A percentile compares a stretch with the other conserved stretches of the same genome.
phyloP scores from a whole-genome alignment of 2,113 vertebrate genomes.

The Puffinus mauretanicus region DNA sequence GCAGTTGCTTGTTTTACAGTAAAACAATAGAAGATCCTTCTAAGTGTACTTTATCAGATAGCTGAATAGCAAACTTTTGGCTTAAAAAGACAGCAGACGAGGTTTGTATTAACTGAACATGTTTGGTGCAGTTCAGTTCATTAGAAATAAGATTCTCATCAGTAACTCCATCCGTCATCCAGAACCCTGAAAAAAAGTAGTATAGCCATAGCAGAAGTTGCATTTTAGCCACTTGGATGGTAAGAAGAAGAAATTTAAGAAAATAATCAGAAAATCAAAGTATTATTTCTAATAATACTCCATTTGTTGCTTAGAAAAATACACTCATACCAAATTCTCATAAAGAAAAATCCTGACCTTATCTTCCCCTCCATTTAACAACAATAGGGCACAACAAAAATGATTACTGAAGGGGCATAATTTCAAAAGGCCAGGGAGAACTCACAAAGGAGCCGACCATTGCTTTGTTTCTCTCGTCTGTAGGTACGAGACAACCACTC shows the following conservation, averaged over 20 bases:
- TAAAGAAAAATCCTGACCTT: neutral
- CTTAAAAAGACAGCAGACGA: neutral
- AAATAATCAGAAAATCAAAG: neutral
- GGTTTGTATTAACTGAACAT: neutral
- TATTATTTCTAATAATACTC: neutral
- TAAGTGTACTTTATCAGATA: neutral
- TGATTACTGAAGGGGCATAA: neutral
- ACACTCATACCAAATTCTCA: neutral
- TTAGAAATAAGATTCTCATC: neutral
- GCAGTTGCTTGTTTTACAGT: neutral
- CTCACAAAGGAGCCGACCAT: neutral
- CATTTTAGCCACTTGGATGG: neutral
- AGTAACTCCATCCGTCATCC: neutral
- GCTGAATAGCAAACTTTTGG: neutral
- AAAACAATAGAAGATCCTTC: neutral
- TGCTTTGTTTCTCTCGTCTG: rapidly evolving
- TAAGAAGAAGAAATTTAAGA: neutral
- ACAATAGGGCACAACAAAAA: neutral
- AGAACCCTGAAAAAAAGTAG: neutral
- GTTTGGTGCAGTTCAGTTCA: neutral
- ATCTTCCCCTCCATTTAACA: neutral
- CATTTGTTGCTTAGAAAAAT: neutral
- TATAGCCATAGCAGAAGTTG: neutral
- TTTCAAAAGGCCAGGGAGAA: neutral
- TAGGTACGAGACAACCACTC: neutral